A percentile compares a stretch with the other conserved stretches of the same genome.
These are phyloP conservation scores for Lanius collurio DNA, from an alignment of 2,113 vertebrate genomes.

Conservation along the genomic window DNA sequence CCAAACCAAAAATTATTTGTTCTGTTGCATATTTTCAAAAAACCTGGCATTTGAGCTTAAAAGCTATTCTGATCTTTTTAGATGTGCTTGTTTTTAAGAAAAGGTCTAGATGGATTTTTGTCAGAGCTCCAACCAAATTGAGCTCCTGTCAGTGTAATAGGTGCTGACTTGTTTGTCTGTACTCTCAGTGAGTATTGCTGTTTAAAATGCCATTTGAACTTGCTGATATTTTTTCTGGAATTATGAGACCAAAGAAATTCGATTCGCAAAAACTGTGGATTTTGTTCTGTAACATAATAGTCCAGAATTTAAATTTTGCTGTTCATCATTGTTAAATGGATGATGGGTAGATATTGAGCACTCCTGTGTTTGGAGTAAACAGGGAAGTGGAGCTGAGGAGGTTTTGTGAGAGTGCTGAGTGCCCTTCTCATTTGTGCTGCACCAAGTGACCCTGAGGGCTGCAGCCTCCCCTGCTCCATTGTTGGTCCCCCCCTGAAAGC, in stretches of 20 bases:
- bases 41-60: neutral
- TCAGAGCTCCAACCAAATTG: neutral
- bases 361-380: neutral
- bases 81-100: slow-evolving; percentile 19
- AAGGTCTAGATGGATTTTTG: slow-evolving; percentile 14
- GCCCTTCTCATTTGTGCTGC: neutral
- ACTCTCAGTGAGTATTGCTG: neutral
- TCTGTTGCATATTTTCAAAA: neutral
- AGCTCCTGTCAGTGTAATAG: slow-evolving; percentile 34
- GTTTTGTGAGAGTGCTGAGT: neutral
- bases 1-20: neutral
- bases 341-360: neutral
- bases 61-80: slow-evolving; percentile 15
- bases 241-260: slow-evolving; percentile 9
- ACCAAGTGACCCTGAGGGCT: neutral
- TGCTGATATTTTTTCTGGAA: slow-evolving; percentile 34
- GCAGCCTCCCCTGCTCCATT: neutral
- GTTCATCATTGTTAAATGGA: neutral
- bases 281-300: neutral
- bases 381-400: neutral
- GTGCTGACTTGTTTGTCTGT: slow-evolving; percentile 5
- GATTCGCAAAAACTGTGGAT: slow-evolving; percentile 14
- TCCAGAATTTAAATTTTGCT: neutral
- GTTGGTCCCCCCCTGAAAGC: neutral
- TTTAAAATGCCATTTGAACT: slow-evolving; percentile 57